A percentile compares a stretch with the other conserved stretches of the same genome.
These are phyloP conservation scores for Drosophila picticornis DNA, from an alignment of 2,888 invertebrate genomes.

Conservation along the genomic window DNA sequence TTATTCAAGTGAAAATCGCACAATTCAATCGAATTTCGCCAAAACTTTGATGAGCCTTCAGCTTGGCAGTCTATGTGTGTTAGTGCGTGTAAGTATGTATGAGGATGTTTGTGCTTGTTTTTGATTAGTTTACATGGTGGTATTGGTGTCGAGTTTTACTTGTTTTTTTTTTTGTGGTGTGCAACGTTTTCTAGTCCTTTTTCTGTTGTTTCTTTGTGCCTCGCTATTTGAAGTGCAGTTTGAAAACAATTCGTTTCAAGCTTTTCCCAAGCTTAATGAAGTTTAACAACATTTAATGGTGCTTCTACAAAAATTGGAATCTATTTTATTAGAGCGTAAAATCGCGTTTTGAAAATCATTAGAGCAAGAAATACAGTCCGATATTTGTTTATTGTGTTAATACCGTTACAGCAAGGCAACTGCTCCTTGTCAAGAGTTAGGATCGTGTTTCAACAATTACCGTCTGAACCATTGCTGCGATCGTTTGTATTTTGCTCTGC, in stretches of 20 bases:
- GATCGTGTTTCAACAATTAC: background rate
- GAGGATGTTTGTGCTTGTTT: slow-evolving; percentile 54
- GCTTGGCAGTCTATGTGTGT: slow-evolving; percentile 29
- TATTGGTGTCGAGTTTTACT: slow-evolving; percentile 52
- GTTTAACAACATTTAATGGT: slow-evolving; percentile 69
- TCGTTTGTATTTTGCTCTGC: background rate
- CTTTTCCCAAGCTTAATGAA: slow-evolving; percentile 62
- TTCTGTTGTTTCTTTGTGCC: slow-evolving; percentile 20
- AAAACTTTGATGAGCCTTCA: slow-evolving; percentile 72
- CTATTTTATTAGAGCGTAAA: slow-evolving; percentile 75
- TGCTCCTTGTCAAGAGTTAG: too few species aligned
- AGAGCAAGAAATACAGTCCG: slow-evolving; percentile 11
- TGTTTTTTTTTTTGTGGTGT: slow-evolving; percentile 32
- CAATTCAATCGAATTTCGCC: slow-evolving; percentile 75
- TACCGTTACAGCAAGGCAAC: too few species aligned
- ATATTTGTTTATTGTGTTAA: slow-evolving; percentile 5
- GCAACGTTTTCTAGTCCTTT: slow-evolving; percentile 30
- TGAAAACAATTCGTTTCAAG: slow-evolving; percentile 46
- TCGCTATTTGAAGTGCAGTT: slow-evolving; percentile 65
- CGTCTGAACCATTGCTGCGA: background rate
- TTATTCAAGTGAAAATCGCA: slow-evolving; percentile 75
- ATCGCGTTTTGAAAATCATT: slow-evolving; percentile 57
- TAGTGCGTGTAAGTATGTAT: slow-evolving; percentile 15
- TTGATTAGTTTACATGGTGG: slow-evolving; percentile 67
- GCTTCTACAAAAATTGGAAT: slow-evolving; percentile 53